A percentile compares a stretch with the other conserved stretches of the same genome.
These are phyloP conservation scores for Cydia amplana DNA, from an alignment of 1,140 invertebrate species.

Conservation along the genomic window DNA sequence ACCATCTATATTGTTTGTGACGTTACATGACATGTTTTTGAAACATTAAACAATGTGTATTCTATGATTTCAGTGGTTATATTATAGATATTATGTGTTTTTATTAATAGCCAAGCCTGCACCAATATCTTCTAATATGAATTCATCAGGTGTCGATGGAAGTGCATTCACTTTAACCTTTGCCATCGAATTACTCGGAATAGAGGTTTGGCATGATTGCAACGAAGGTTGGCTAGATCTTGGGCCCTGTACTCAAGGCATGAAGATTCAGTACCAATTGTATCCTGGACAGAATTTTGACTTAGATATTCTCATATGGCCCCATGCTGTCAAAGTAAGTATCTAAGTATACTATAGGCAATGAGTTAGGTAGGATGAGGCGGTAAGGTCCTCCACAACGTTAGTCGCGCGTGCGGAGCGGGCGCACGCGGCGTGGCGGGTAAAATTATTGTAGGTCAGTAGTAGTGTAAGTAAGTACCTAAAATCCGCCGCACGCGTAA, in stretches of 20 bases:
- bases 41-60: too few species aligned
- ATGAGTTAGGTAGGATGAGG: too few species aligned
- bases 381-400: too few species aligned
- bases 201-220: conserved; percentile 62
- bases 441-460: too few species aligned
- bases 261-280: conserved; percentile 64
- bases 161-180: conserved; percentile 66
- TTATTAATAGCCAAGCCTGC: neutral
- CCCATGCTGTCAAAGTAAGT: conserved; percentile 60
- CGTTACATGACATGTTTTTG: too few species aligned
- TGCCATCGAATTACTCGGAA: conserved; percentile 58
- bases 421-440: too few species aligned
- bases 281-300: conserved; percentile 61
- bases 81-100: neutral
- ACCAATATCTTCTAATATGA: neutral
- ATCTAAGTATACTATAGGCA: neutral
- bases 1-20: too few species aligned
- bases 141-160: conserved; percentile 34
- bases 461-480: too few species aligned
- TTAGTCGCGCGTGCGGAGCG: too few species aligned
- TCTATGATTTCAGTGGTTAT: neutral
- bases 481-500: too few species aligned
- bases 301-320: conserved; percentile 65
- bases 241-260: conserved; percentile 52
- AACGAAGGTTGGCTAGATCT: conserved; percentile 61